These are phyloP conservation scores for Gouania willdenowi DNA, from an alignment of 2,797 vertebrate species.

Conservation along the genomic window DNA sequence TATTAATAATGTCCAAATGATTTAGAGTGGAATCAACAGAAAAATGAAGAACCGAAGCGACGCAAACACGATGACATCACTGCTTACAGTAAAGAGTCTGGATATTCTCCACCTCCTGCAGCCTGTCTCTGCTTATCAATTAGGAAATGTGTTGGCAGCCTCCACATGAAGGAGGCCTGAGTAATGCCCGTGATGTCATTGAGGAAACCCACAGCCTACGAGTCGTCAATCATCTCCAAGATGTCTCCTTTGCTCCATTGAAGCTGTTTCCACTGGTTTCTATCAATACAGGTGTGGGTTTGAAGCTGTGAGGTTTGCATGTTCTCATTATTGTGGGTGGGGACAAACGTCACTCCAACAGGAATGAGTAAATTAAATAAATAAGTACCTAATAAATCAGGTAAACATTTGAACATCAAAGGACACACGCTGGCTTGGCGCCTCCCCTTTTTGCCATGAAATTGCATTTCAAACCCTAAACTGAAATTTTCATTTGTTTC, in stretches of 20 bases:
- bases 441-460: no score
- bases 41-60: neutral
- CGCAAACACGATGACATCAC: neutral
- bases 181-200: constrained; percentile 75
- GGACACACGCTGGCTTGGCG: no score
- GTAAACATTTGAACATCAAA: no score
- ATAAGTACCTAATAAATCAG: no score
- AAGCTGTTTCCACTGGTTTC: constrained; percentile 67
- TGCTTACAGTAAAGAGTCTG: neutral
- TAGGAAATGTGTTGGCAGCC: constrained; percentile 36
- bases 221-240: constrained; percentile 77
- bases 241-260: constrained; percentile 72
- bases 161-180: constrained; percentile 12
- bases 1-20: no score
- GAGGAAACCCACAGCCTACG: constrained; percentile 56
- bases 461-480: no score
- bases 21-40: neutral
- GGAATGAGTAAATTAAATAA: no score
- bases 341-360: no score
- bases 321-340: no score
- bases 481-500: no score
- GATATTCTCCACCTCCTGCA: constrained; percentile 67
- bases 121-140: constrained; percentile 60
- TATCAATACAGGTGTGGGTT: no score
- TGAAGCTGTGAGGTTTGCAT: no score